Evolutionary conservation across 2,797 vertebrate genomes (phyloP).

Genomic region (Austrolebias charrua): DNA sequence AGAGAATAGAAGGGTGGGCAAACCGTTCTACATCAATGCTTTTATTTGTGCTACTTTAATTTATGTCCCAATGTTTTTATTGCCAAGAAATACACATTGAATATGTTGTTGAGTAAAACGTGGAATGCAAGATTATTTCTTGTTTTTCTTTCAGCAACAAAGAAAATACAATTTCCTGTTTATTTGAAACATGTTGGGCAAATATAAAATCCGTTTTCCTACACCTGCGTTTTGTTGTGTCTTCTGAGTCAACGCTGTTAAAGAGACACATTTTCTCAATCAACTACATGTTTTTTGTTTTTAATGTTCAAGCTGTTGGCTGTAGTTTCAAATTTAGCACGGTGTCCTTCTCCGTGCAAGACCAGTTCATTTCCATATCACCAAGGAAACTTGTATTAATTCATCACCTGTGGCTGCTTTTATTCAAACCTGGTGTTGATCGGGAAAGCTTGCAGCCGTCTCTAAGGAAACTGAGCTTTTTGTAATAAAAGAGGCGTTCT

Average conservation of each 20-base stretch:
- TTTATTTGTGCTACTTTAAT: background rate
- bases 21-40: background rate
- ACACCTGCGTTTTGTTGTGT: no score
- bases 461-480: background rate
- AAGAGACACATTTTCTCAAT: background rate
- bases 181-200: no score
- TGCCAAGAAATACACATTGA: background rate
- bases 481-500: background rate
- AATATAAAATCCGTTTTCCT: no score
- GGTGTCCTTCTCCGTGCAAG: background rate
- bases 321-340: background rate
- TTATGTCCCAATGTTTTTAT: background rate
- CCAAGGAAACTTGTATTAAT: background rate
- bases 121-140: no score
- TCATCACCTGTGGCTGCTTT: background rate
- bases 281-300: background rate
- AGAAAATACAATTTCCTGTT: no score
- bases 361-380: background rate
- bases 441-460: background rate
- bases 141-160: no score
- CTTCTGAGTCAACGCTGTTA: background rate
- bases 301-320: background rate
- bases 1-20: constrained; percentile 67
- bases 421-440: background rate
- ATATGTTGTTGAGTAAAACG: no score